phyloP scores from a whole-genome alignment of 2,113 vertebrate species.

The Egretta garzetta region DNA sequence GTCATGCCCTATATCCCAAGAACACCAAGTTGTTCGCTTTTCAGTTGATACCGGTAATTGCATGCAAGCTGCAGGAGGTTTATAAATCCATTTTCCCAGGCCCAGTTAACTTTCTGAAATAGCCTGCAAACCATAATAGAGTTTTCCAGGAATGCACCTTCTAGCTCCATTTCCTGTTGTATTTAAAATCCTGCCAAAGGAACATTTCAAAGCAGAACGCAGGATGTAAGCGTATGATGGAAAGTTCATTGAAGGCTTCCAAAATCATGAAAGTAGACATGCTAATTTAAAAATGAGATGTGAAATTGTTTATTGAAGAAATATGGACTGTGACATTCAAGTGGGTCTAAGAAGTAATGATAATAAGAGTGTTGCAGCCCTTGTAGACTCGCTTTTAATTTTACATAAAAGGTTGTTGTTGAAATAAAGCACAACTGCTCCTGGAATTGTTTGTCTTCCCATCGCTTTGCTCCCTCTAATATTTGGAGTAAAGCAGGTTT shows the following conservation, averaged over 20 bases:
- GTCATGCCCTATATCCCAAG: not conserved
- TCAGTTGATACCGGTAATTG: not conserved
- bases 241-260: not conserved
- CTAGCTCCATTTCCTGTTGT: conserved; percentile 18
- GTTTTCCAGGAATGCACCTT: conserved; percentile 36
- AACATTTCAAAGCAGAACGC: not conserved
- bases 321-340: not conserved
- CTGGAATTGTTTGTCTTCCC: not conserved
- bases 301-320: not conserved
- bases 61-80: not conserved
- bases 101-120: not conserved
- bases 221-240: not conserved
- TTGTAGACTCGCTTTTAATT: not conserved
- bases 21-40: not conserved
- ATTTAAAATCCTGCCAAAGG: conserved; percentile 14
- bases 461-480: accelerated
- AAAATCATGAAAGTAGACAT: not conserved
- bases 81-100: conserved; percentile 3
- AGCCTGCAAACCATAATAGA: not conserved
- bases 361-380: not conserved
- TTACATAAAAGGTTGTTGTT: not conserved
- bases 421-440: not conserved
- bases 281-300: not conserved
- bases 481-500: not conserved
- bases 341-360: not conserved